These are phyloP conservation scores for Lepidurus arcticus DNA, from an alignment of 1,140 invertebrate genomes.

Conservation along the genomic window DNA sequence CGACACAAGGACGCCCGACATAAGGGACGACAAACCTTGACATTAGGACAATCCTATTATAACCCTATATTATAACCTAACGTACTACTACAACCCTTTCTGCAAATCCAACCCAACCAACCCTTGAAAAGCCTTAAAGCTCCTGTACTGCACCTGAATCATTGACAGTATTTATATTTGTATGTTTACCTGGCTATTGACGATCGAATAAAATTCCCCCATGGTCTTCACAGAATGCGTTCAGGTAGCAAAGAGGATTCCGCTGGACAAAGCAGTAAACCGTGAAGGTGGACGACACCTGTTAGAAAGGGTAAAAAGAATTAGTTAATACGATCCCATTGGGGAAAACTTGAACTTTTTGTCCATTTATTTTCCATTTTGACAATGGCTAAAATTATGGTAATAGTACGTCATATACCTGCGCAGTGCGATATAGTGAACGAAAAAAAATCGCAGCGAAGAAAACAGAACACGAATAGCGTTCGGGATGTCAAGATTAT, in stretches of 20 bases:
- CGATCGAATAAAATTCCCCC: not conserved
- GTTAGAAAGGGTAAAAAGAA: constrained; percentile 3
- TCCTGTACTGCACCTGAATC: not conserved
- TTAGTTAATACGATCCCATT: not conserved
- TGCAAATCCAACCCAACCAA: not conserved
- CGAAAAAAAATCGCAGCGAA: no score
- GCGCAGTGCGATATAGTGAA: no score
- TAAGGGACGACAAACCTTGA: no score
- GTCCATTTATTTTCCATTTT: no score
- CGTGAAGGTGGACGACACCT: constrained; percentile 2
- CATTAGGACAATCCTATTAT: no score
- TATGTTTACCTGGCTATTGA: not conserved
- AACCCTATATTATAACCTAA: no score
- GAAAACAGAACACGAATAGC: no score
- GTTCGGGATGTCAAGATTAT: no score
- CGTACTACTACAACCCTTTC: not conserved
- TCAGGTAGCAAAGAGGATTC: not conserved
- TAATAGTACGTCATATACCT: no score
- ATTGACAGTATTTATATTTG: not conserved
- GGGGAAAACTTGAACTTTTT: no score
- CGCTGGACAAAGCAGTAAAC: not conserved
- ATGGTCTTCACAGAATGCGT: not conserved
- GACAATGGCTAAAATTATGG: no score
- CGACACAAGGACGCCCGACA: no score
- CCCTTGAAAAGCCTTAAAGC: not conserved